phyloP scores from a whole-genome alignment of 2,113 vertebrate species.

The Heloderma charlesbogerti region DNA sequence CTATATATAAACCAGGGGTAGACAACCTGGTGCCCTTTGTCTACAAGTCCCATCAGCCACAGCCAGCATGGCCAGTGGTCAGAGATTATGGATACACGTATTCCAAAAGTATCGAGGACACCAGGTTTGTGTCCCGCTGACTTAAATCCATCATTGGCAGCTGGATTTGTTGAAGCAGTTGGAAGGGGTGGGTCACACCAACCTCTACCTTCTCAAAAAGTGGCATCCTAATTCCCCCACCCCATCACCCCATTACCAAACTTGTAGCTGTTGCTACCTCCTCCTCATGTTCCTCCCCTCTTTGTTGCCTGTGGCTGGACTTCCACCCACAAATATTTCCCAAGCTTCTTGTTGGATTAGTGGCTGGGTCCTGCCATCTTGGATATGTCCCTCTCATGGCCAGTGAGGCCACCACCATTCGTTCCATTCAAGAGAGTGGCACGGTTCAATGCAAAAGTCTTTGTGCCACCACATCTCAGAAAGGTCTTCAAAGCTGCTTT shows the following conservation, averaged over 20 bases:
- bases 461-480: not conserved
- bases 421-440: not conserved
- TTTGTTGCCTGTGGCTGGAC: too few species aligned
- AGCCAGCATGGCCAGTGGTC: too few species aligned
- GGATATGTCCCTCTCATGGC: not conserved
- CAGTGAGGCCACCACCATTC: not conserved
- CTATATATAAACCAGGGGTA: too few species aligned
- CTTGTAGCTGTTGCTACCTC: not conserved
- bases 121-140: not conserved
- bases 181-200: too few species aligned
- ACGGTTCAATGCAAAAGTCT: too few species aligned
- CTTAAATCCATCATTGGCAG: not conserved
- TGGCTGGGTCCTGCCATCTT: not conserved
- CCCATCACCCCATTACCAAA: not conserved
- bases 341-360: not conserved
- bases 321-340: too few species aligned
- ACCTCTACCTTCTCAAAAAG: too few species aligned
- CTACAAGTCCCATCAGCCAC: too few species aligned
- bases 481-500: not conserved
- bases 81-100: too few species aligned
- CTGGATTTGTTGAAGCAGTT: not conserved
- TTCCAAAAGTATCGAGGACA: too few species aligned
- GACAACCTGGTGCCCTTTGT: not conserved
- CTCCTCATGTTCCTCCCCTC: too few species aligned
- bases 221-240: not conserved